A percentile compares a stretch with the other conserved stretches of the same genome.
Evolutionary conservation across 2,888 invertebrate genomes (phyloP).

Genomic region (Temnothorax rugatulus): DNA sequence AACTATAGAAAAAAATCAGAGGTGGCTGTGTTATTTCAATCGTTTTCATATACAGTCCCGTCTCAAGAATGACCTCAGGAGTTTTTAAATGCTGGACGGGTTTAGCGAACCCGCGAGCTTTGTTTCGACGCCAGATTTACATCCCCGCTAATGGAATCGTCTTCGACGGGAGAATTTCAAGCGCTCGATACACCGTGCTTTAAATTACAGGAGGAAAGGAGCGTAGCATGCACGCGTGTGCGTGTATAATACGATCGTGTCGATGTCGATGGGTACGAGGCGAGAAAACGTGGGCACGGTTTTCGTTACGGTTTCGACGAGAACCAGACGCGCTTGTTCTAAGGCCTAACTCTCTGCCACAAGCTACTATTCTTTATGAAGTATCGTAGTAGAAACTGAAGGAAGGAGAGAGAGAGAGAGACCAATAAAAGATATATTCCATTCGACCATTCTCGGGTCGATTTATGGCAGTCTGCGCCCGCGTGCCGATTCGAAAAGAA

Average conservation of each 20-base stretch:
- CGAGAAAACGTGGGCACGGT: conserved; percentile 29
- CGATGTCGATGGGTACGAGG: conserved; percentile 41
- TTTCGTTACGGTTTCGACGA: conserved; percentile 43
- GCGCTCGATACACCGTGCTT: not conserved
- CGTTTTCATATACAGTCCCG: not conserved
- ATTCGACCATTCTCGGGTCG: conserved; percentile 28
- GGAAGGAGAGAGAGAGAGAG: not conserved
- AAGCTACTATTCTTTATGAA: conserved; percentile 63
- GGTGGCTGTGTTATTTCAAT: not conserved
- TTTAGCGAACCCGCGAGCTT: conserved; percentile 5
- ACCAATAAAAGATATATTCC: conserved; percentile 56
- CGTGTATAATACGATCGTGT: not conserved
- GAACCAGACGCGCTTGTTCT: conserved; percentile 65
- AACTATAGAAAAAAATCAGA: too few species aligned
- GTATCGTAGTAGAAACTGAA: not conserved
- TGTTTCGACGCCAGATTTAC: conserved; percentile 29
- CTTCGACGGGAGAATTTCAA: conserved; percentile 14
- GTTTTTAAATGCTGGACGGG: not conserved
- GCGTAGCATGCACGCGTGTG: not conserved
- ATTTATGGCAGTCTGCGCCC: conserved; percentile 64
- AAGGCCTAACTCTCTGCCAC: conserved; percentile 2
- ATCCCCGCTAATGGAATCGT: conserved; percentile 37
- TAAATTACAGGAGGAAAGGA: conserved; percentile 22
- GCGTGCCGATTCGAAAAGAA: conserved; percentile 37
- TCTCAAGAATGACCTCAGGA: not conserved